Percentiles rank a stretch among this genome's conserved stretches.
Evolutionary conservation across 1,140 invertebrate genomes (phyloP).

Genomic region (Ephestia elutella): DNA sequence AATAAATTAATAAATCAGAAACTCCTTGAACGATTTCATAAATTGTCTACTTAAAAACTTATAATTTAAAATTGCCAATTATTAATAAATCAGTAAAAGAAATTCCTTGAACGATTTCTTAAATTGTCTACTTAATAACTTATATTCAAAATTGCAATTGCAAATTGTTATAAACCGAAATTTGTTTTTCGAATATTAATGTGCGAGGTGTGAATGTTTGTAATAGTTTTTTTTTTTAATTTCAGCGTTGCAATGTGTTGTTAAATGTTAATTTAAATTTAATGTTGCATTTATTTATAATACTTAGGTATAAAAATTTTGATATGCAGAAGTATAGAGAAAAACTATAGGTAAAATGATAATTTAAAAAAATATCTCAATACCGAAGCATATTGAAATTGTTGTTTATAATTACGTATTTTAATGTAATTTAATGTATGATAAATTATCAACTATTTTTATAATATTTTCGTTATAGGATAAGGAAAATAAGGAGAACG

Average conservation of each 20-base stretch:
- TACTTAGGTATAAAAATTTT: background rate
- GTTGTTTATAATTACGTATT: slow-evolving; percentile 18
- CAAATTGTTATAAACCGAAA: too few species aligned
- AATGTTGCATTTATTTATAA: slow-evolving; percentile 4
- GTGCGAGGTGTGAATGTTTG: background rate
- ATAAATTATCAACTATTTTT: slow-evolving; percentile 37
- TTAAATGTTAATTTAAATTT: background rate
- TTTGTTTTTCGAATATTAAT: too few species aligned
- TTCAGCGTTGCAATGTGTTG: background rate
- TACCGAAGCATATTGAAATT: slow-evolving; percentile 18
- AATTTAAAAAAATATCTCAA: background rate
- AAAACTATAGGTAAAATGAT: background rate
- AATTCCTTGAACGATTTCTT: too few species aligned
- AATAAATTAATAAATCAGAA: too few species aligned
- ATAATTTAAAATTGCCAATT: too few species aligned
- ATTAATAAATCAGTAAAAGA: too few species aligned
- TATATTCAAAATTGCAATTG: too few species aligned
- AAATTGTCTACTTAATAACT: too few species aligned
- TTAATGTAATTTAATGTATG: slow-evolving; percentile 30
- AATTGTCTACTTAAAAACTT: too few species aligned
- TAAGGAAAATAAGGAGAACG: background rate
- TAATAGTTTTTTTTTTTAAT: background rate
- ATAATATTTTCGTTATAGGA: background rate
- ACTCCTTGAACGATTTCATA: too few species aligned
- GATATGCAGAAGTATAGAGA: background rate